Conservation (phyloP, 2,888 invertebrate species). For the Falcaria lacertinaria region DNA sequence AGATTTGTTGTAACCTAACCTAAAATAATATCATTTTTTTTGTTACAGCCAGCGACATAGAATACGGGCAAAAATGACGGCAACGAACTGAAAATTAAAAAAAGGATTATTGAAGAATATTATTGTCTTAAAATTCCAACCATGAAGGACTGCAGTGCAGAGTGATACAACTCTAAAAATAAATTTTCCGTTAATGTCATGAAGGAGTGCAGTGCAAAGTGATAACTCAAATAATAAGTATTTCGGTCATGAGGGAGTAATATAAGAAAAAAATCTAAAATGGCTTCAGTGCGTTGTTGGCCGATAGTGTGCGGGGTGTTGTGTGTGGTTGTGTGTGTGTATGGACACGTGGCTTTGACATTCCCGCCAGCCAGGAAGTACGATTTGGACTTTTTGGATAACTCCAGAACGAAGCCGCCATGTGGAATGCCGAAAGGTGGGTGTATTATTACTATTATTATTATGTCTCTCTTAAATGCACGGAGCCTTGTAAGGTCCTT, state of each 20-base stretch:
- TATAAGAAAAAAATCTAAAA: constrained; percentile 24
- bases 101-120: too few species aligned
- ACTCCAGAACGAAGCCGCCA: constrained; percentile 91
- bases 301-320: constrained; percentile 45
- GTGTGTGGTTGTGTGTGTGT: constrained; percentile 35
- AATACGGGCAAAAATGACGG: neutral
- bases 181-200: too few species aligned
- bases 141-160: neutral
- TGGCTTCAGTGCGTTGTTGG: constrained; percentile 36
- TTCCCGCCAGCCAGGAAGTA: constrained; percentile 93
- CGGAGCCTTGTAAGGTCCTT: too few species aligned
- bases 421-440: constrained; percentile 98
- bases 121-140: too few species aligned
- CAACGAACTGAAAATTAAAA: neutral
- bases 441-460: constrained; percentile 25
- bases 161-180: too few species aligned
- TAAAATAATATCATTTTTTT: neutral
- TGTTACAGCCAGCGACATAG: neutral
- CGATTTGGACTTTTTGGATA: constrained; percentile 95
- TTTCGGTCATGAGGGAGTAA: constrained; percentile 4
- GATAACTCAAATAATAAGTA: neutral
- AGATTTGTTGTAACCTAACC: too few species aligned
- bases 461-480: too few species aligned
- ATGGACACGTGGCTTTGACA: constrained; percentile 90
- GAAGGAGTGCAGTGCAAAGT: neutral